Conservation (phyloP, 2,797 vertebrate species). For the Etheostoma perlongum region DNA sequence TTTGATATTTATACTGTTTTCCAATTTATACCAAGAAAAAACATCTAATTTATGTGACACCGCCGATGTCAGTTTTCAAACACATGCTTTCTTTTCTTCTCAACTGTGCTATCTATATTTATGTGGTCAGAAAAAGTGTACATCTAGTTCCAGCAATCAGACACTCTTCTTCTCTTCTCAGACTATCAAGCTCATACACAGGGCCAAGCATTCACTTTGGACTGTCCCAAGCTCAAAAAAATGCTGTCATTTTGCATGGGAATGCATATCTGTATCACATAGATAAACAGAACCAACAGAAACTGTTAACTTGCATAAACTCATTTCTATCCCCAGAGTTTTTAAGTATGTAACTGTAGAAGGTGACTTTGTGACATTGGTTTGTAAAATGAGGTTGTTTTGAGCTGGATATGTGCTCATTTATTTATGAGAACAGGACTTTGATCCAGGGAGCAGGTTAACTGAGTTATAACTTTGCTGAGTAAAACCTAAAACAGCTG, state of each 20-base stretch:
- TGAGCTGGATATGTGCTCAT: not conserved
- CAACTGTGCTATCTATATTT: not conserved
- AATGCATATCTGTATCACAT: not conserved
- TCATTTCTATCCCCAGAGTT: not conserved
- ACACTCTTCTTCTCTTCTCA: not conserved
- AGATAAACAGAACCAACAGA: not conserved
- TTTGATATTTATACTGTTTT: not conserved
- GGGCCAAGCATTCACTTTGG: not conserved
- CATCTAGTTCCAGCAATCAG: not conserved
- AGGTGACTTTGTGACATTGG: not conserved
- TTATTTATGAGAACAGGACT: not conserved
- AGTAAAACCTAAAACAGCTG: not conserved
- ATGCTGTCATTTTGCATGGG: not conserved
- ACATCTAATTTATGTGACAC: not conserved
- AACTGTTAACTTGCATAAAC: not conserved
- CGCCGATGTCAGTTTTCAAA: not conserved
- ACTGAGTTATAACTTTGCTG: not conserved
- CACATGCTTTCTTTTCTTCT: constrained; percentile 1
- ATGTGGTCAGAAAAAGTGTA: not conserved
- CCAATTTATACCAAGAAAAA: not conserved
- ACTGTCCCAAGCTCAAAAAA: not conserved
- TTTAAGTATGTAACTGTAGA: not conserved
- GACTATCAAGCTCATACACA: not conserved
- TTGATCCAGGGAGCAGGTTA: not conserved
- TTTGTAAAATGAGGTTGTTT: not conserved